A percentile compares a stretch with the other conserved stretches of the same genome.
Evolutionary conservation across 2,797 vertebrate genomes (phyloP).

Genomic region (Cyprinodon diabolis): DNA sequence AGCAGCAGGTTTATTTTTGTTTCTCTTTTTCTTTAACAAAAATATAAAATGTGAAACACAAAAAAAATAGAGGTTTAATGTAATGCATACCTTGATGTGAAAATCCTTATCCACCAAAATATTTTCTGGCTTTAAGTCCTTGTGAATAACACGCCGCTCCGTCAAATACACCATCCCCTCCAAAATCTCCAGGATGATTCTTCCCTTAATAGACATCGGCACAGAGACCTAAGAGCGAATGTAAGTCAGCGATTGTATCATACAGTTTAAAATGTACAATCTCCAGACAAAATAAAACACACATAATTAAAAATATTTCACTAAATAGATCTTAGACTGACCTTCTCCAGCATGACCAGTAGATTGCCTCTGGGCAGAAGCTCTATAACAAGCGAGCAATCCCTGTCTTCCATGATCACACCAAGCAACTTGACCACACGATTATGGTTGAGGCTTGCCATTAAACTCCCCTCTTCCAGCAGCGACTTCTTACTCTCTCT

Average conservation of each 20-base stretch:
- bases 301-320: not conserved
- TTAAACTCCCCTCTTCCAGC: constrained; percentile 90
- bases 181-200: constrained; percentile 89
- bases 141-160: constrained; percentile 86
- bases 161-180: constrained; percentile 96
- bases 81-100: constrained; percentile 89
- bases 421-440: constrained; percentile 92
- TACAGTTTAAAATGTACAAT: not conserved
- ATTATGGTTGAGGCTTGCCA: constrained; percentile 87
- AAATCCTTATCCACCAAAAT: constrained; percentile 92
- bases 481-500: constrained; percentile 80
- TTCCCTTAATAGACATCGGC: constrained; percentile 89
- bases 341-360: constrained; percentile 84
- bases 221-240: constrained; percentile 78
- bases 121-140: constrained; percentile 97
- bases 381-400: constrained; percentile 94
- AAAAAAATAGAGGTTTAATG: not conserved
- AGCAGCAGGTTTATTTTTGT: not conserved
- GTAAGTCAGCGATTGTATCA: not conserved
- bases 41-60: not conserved
- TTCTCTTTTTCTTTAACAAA: not conserved
- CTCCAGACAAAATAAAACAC: not conserved
- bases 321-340: constrained; percentile 51
- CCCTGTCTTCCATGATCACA: constrained; percentile 88
- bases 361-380: constrained; percentile 91